Conservation (phyloP, 2,797 vertebrate genomes). For the Rhabdophis nuchalis region DNA sequence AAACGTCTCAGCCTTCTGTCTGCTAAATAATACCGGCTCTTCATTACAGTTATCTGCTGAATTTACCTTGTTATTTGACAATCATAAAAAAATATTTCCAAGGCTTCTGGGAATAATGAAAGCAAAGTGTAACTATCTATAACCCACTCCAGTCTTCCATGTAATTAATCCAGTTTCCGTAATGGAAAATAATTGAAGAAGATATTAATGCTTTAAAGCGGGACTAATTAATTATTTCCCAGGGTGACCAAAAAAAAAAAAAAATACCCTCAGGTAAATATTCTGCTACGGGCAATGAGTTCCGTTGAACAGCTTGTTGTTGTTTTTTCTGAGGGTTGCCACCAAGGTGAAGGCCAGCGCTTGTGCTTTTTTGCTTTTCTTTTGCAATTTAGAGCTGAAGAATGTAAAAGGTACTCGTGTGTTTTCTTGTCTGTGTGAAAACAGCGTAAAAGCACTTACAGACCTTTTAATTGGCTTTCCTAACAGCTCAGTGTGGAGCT, state of each 20-base stretch:
- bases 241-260: neutral
- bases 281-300: neutral
- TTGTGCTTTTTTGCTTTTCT: neutral
- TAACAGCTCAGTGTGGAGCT: conserved; percentile 20
- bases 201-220: conserved; percentile 10
- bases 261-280: neutral
- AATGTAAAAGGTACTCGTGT: neutral
- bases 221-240: conserved; percentile 21
- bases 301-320: neutral
- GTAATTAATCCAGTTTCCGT: neutral
- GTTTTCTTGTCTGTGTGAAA: neutral
- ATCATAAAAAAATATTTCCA: neutral
- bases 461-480: conserved; percentile 22
- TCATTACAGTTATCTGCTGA: neutral
- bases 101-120: conserved; percentile 5
- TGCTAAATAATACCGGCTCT: neutral
- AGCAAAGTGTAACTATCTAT: neutral
- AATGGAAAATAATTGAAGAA: conserved; percentile 24
- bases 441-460: neutral
- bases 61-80: neutral
- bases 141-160: conserved; percentile 8
- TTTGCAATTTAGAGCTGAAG: neutral
- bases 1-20: neutral
- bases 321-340: neutral
- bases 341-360: neutral